Percentiles rank a stretch among this genome's conserved stretches.
These are phyloP conservation scores for Tetrao urogallus DNA, from an alignment of 2,113 vertebrate genomes.

Conservation along the genomic window DNA sequence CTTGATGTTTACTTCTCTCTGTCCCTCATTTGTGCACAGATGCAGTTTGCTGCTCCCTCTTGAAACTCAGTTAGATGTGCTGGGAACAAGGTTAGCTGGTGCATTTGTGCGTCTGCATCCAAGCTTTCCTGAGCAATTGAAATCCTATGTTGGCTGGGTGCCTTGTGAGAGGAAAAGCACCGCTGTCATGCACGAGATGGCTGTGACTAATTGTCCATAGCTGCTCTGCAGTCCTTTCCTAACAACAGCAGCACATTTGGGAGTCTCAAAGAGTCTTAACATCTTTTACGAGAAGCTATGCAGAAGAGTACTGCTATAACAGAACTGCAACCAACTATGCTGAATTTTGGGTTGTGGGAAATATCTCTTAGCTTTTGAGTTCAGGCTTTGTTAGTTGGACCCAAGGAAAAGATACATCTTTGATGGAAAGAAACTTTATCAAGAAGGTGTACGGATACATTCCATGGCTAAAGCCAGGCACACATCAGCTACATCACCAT, in stretches of 20 bases:
- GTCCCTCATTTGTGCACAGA: background rate
- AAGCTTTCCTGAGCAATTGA: rapidly evolving
- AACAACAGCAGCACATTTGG: background rate
- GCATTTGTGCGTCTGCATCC: background rate
- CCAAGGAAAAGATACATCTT: background rate
- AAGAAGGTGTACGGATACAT: rapidly evolving
- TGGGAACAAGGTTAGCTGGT: background rate
- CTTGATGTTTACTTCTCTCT: background rate
- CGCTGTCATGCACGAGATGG: rapidly evolving
- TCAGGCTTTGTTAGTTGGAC: background rate
- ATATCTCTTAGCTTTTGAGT: background rate
- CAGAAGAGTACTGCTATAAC: background rate
- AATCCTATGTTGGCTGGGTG: rapidly evolving
- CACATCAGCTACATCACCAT: rapidly evolving
- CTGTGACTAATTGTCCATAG: background rate
- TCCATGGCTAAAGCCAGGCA: rapidly evolving
- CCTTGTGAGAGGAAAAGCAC: background rate
- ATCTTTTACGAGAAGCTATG: background rate
- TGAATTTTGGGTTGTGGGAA: background rate
- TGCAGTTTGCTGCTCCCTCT: background rate
- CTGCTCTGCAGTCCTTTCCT: background rate
- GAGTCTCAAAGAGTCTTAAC: background rate
- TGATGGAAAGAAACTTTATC: background rate
- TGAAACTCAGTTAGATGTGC: background rate
- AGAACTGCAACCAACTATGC: background rate